Percentiles rank a stretch among this genome's conserved stretches.
Conservation (phyloP, 2,113 vertebrate genomes). For the Anoplopoma fimbria region DNA sequence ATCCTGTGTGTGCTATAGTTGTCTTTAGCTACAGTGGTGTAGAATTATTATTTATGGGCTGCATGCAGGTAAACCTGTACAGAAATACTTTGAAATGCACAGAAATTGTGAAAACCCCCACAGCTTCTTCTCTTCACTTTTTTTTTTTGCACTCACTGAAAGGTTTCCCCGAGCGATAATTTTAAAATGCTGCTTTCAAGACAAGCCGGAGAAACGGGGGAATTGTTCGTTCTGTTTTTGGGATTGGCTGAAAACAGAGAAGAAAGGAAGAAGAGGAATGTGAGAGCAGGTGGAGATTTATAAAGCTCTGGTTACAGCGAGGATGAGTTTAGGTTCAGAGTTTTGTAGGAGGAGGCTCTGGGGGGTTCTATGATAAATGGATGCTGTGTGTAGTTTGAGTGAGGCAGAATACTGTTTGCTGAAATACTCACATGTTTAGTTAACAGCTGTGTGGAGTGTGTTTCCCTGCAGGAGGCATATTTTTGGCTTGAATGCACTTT, state of each 20-base stretch:
- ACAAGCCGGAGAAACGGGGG: constrained; percentile 13
- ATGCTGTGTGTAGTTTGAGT: constrained; percentile 29
- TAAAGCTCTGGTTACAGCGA: constrained; percentile 25
- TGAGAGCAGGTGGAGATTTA: constrained; percentile 28
- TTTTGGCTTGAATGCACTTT: constrained; percentile 50
- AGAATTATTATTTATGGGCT: not conserved
- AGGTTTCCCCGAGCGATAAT: not conserved
- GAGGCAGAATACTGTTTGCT: constrained; percentile 47
- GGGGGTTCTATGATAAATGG: constrained; percentile 56
- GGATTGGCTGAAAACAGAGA: not conserved
- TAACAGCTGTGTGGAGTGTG: constrained; percentile 37
- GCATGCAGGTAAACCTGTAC: not conserved
- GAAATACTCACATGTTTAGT: constrained; percentile 63
- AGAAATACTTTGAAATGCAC: not conserved
- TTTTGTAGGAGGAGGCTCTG: constrained; percentile 45
- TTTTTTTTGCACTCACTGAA: not conserved
- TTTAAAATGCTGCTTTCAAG: not conserved
- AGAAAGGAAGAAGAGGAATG: constrained; percentile 4
- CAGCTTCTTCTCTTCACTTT: not conserved
- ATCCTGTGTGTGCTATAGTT: too few species aligned
- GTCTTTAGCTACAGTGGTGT: not conserved
- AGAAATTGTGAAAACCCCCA: not conserved
- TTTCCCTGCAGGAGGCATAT: constrained; percentile 34
- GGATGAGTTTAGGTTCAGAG: constrained; percentile 54
- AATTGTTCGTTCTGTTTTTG: constrained; percentile 25